A percentile compares a stretch with the other conserved stretches of the same genome.
Evolutionary conservation across 2,888 invertebrate genomes (phyloP).

Genomic region (Synanthedon formicaeformis): DNA sequence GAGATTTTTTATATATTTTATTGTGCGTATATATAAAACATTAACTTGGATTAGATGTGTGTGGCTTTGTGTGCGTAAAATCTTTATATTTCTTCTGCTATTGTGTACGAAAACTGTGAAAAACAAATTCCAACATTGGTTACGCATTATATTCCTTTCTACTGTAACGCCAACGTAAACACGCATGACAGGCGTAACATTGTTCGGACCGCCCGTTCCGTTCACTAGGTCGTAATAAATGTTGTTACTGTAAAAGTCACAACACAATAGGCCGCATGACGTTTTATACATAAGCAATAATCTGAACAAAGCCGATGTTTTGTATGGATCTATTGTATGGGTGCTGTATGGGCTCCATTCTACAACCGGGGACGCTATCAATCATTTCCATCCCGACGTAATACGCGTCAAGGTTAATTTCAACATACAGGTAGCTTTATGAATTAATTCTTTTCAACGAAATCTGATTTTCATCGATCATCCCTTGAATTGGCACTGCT

Average conservation of each 20-base stretch:
- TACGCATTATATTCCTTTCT: no score
- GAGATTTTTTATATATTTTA: no score
- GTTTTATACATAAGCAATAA: conserved; percentile 1
- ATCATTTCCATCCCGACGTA: conserved; percentile 33
- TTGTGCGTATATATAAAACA: no score
- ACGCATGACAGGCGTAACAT: no score
- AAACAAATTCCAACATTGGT: no score
- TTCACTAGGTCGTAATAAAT: background rate
- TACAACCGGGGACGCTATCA: conserved; percentile 20
- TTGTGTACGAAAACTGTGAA: no score
- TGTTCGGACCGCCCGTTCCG: no score
- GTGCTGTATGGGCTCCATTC: conserved; percentile 10
- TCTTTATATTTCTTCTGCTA: no score
- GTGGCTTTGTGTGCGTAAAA: background rate
- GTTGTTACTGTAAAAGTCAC: background rate
- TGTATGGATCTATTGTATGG: conserved; percentile 14
- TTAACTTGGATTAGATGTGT: no score
- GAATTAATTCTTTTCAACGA: background rate
- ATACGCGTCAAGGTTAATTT: conserved; percentile 39
- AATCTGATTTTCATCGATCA: no score
- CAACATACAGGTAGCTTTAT: conserved; percentile 9
- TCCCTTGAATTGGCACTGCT: no score
- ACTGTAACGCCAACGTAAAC: no score
- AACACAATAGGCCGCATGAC: background rate
- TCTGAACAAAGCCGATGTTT: conserved; percentile 9